Evolutionary conservation across 2,888 invertebrate genomes (phyloP), one percentile per base, ranked within the genome.

Genomic region (Cheilosia impressa): DNA sequence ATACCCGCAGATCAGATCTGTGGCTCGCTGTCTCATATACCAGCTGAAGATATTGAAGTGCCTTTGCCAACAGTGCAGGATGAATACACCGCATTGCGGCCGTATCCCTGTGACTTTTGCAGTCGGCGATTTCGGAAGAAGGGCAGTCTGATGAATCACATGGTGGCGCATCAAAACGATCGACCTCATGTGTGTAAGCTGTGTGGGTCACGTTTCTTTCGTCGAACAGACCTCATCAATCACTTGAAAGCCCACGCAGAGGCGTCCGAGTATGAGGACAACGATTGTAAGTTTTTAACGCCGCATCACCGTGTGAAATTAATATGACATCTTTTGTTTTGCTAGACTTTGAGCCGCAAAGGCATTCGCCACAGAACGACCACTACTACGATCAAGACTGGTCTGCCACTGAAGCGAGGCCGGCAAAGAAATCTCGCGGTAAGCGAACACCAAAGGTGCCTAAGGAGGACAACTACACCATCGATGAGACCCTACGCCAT

Each of bases 31-130:
- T 89, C 90, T 0, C 89, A 91, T 78, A 89, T 90, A 15, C 72
- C 90, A 2, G 84, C 60, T 50, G 60, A 96, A 89, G 95, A 95
- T 87, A 93, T 94, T 90, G 95, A 96, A 92, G 96, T 96, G 62
- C 96, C 96, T 4, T 92, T 97, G 88, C 96, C 96, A 57, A 96
- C 96, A 38, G 96, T 96, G 90, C 96, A 96, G 92, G 95, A 95
- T 90, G 96, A 96, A 88, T 95, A 95, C 89, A 94, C 95, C 17
- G 90, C 92, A 0, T 62, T 91, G 22, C 94, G 96, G 4, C 97
- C 97, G 0, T 96, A 96, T 93, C 97, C 97, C 0, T 97, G 97
- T 90, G 97, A 97, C 91, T 97, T 97, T 91, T 97, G 97, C 90
- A 96, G 96, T 84, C 94, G 96, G 0, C 93, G 97, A 83, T 97